Percentiles rank a stretch among this genome's conserved stretches.
Evolutionary conservation across 2,797 vertebrate genomes (phyloP).

Genomic region (Poeciliopsis presidionis): DNA sequence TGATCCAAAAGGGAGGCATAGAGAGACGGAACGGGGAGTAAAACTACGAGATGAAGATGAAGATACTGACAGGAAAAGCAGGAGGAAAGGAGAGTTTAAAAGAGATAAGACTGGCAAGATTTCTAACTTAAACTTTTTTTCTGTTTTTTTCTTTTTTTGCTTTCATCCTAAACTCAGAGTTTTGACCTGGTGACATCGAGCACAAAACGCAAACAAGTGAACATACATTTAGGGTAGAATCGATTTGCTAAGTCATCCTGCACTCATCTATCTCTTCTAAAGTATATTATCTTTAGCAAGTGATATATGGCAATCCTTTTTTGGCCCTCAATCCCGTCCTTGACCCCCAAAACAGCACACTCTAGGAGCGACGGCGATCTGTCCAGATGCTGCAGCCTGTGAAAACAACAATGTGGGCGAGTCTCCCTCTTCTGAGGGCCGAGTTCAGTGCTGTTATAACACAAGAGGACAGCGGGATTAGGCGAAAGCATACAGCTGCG

Average conservation of each 20-base stretch:
- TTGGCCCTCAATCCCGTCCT: conserved; percentile 64
- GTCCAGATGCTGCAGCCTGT: conserved; percentile 71
- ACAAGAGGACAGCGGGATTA: conserved; percentile 74
- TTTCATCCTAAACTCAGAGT: neutral
- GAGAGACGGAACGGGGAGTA: conserved; percentile 36
- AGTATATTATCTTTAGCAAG: conserved; percentile 63
- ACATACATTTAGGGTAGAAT: neutral
- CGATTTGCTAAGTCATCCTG: neutral
- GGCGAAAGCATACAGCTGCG: conserved; percentile 72
- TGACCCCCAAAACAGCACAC: conserved; percentile 69
- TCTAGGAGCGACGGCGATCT: conserved; percentile 50
- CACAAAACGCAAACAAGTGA: neutral
- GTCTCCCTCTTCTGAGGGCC: conserved; percentile 54
- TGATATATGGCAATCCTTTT: conserved; percentile 52
- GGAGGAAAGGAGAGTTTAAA: conserved; percentile 7
- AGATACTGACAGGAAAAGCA: neutral
- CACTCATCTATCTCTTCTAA: conserved; percentile 24
- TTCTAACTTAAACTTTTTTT: neutral
- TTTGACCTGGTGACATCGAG: neutral
- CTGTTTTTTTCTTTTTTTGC: neutral
- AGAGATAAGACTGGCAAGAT: conserved; percentile 14
- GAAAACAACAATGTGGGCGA: conserved; percentile 73
- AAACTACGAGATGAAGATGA: conserved; percentile 29
- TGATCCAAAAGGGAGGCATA: conserved; percentile 45
- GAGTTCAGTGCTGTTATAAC: conserved; percentile 77